phyloP scores from a whole-genome alignment of 2,113 vertebrate species.

The Blennius ocellaris region DNA sequence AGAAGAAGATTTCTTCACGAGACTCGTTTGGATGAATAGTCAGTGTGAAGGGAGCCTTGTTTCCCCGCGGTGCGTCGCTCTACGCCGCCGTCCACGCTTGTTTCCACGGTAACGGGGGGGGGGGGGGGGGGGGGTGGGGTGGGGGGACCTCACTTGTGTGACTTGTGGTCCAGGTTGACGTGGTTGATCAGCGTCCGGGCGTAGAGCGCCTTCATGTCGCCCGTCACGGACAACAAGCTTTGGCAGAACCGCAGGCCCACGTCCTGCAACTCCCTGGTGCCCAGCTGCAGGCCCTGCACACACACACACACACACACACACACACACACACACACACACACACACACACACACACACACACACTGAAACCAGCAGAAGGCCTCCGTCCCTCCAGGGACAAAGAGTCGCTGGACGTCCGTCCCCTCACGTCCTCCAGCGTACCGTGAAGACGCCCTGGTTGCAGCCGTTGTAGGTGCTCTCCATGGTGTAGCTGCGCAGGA shows the following conservation, averaged over 20 bases:
- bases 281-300: conserved; percentile 89
- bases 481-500: conserved; percentile 94
- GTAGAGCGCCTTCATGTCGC: conserved; percentile 79
- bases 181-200: conserved; percentile 79
- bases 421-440: conserved; percentile 64
- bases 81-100: too few species aligned
- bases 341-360: neutral
- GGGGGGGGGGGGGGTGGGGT: too few species aligned
- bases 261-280: conserved; percentile 90
- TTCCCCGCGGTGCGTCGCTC: too few species aligned
- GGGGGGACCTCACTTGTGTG: conserved; percentile 83
- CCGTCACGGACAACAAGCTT: conserved; percentile 88
- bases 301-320: conserved; percentile 16
- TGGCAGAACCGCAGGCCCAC: conserved; percentile 94
- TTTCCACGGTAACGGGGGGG: too few species aligned
- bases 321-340: conserved; percentile 11
- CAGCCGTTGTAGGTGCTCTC: conserved; percentile 94
- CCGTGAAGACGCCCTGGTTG: conserved; percentile 92
- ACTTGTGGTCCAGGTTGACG: conserved; percentile 79
- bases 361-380: too few species aligned
- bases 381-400: neutral
- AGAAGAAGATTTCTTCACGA: too few species aligned
- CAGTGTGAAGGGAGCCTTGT: too few species aligned
- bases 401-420: too few species aligned
- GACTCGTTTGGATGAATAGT: neutral